Percentiles rank a stretch among this genome's conserved stretches.
phyloP scores from a whole-genome alignment of 1,140 invertebrate genomes.

The Eumaeus atala region DNA sequence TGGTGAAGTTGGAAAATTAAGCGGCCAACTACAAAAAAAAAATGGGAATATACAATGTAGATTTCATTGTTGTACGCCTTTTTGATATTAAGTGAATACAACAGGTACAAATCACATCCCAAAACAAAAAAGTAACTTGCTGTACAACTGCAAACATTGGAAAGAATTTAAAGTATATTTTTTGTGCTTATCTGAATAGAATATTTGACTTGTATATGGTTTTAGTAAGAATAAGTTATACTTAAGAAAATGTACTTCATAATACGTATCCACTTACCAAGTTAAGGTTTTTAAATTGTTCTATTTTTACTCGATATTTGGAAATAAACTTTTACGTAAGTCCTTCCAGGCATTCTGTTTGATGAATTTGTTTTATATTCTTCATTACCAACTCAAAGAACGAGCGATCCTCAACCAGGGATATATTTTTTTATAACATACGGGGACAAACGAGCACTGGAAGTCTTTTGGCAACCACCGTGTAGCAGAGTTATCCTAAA shows the following conservation, averaged over 20 bases:
- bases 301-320: conserved; percentile 19
- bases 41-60: background rate
- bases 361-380: conserved; percentile 20
- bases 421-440: too few species aligned
- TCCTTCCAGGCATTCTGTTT: conserved; percentile 22
- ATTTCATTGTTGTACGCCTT: conserved; percentile 2
- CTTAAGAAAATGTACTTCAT: too few species aligned
- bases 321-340: conserved; percentile 22
- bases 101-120: conserved; percentile 9
- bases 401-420: conserved; percentile 15
- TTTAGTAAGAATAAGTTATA: conserved; percentile 8
- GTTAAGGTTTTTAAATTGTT: conserved; percentile 21
- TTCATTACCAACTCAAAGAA: conserved; percentile 17
- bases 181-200: conserved; percentile 10
- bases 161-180: too few species aligned
- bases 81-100: conserved; percentile 2
- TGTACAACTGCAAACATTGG: background rate
- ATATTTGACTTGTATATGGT: conserved; percentile 8
- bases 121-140: conserved; percentile 1
- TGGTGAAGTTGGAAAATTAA: conserved; percentile 23
- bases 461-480: too few species aligned
- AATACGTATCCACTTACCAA: conserved; percentile 25
- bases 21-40: conserved; percentile 27
- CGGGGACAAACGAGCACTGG: too few species aligned
- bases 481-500: too few species aligned